Evolutionary conservation across 2,888 invertebrate genomes (phyloP).

Genomic region (Phasia obesa): DNA sequence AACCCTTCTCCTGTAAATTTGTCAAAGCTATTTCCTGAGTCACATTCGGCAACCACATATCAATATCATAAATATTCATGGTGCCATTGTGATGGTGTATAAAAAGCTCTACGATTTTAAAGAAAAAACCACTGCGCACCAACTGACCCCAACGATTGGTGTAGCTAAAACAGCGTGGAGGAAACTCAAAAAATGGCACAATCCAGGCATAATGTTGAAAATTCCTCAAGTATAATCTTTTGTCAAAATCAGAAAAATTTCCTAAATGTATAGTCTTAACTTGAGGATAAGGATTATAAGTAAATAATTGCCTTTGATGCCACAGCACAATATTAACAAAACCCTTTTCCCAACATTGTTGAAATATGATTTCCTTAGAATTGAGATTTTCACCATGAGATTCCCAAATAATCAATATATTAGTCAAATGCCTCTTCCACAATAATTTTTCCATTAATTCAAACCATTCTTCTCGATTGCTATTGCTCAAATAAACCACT

Average conservation of each 20-base stretch:
- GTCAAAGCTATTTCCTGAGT: background rate
- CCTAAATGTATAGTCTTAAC: background rate
- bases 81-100: conserved; percentile 35
- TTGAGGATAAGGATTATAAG: conserved; percentile 47
- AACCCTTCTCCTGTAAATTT: background rate
- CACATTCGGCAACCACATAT: conserved; percentile 26
- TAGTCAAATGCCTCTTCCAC: conserved; percentile 29
- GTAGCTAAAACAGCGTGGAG: conserved; percentile 40
- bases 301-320: conserved; percentile 7
- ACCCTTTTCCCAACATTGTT: conserved; percentile 43
- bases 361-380: background rate
- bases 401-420: conserved; percentile 41
- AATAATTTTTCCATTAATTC: conserved; percentile 25
- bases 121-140: conserved; percentile 23
- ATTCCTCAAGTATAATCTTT: conserved; percentile 41
- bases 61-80: conserved; percentile 10
- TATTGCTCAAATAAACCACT: conserved; percentile 23
- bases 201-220: conserved; percentile 21
- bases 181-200: conserved; percentile 13
- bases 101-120: conserved; percentile 38
- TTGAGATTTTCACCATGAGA: background rate
- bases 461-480: background rate
- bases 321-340: conserved; percentile 37
- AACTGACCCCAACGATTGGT: conserved; percentile 26
- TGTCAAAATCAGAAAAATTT: background rate